phyloP scores from a whole-genome alignment of 2,113 vertebrate genomes.

The Callaeas wilsoni region DNA sequence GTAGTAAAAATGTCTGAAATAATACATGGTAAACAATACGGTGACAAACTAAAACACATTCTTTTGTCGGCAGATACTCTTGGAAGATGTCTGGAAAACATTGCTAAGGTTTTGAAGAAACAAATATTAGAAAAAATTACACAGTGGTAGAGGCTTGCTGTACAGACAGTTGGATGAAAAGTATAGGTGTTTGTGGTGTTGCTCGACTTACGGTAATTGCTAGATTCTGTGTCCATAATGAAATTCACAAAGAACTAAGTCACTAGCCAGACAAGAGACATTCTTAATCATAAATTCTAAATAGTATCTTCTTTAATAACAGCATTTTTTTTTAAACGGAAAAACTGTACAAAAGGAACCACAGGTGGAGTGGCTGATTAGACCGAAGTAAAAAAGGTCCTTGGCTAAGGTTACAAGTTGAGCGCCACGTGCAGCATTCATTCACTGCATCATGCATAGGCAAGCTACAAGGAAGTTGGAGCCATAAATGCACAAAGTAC shows the following conservation, averaged over 20 bases:
- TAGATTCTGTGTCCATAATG: not conserved
- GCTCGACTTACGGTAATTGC: rapidly evolving
- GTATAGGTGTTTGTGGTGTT: not conserved
- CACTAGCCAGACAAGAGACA: not conserved
- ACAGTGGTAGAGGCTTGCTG: not conserved
- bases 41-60: not conserved
- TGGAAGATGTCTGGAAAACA: not conserved
- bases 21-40: not conserved
- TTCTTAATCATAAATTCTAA: not conserved
- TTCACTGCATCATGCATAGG: not conserved
- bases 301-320: not conserved
- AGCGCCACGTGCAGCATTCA: not conserved
- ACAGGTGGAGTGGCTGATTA: not conserved
- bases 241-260: not conserved
- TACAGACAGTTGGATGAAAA: not conserved
- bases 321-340: not conserved
- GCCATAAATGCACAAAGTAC: not conserved
- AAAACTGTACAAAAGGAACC: not conserved
- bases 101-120: not conserved
- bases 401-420: not conserved
- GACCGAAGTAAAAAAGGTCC: not conserved
- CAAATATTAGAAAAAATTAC: not conserved
- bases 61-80: not conserved
- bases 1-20: not conserved
- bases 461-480: not conserved